These are phyloP conservation scores for Camelus bactrianus DNA, from an alignment of 2,113 vertebrate species.

Conservation along the genomic window DNA sequence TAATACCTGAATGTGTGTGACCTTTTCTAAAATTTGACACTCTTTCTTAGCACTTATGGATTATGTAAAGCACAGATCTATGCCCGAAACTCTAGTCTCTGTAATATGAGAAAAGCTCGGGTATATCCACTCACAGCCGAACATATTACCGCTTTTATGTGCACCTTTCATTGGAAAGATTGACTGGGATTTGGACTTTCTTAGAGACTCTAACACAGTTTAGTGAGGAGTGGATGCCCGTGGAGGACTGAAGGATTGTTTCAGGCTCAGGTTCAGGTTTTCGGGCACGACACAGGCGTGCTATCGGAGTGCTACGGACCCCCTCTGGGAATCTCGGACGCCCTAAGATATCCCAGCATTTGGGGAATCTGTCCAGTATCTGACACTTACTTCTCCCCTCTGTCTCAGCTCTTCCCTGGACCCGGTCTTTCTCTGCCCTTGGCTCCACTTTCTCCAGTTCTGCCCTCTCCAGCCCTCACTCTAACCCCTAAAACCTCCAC, in stretches of 20 bases:
- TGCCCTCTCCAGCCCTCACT: background rate
- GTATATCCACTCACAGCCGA: background rate
- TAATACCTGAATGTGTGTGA: slow-evolving; percentile 41
- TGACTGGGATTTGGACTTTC: background rate
- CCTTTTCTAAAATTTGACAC: slow-evolving; percentile 23
- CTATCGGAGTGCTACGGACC: background rate
- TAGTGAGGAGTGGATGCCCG: background rate
- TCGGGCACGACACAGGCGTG: background rate
- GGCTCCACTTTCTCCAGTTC: too few relatives aligned
- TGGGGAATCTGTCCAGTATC: too few relatives aligned
- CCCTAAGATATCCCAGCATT: too few relatives aligned
- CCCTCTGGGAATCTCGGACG: background rate
- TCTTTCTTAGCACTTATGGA: background rate
- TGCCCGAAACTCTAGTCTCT: background rate
- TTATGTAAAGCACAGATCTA: slow-evolving; percentile 12
- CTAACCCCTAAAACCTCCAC: background rate
- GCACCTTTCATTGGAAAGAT: background rate
- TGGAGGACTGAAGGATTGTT: background rate
- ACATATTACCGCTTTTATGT: background rate
- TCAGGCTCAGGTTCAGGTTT: background rate
- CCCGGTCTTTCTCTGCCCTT: too few relatives aligned
- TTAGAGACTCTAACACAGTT: background rate
- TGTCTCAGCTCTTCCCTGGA: background rate
- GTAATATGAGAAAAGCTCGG: background rate
- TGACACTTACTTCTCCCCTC: background rate